Conservation (phyloP, 2,888 invertebrate species). For the Polymixis flavicincta region DNA sequence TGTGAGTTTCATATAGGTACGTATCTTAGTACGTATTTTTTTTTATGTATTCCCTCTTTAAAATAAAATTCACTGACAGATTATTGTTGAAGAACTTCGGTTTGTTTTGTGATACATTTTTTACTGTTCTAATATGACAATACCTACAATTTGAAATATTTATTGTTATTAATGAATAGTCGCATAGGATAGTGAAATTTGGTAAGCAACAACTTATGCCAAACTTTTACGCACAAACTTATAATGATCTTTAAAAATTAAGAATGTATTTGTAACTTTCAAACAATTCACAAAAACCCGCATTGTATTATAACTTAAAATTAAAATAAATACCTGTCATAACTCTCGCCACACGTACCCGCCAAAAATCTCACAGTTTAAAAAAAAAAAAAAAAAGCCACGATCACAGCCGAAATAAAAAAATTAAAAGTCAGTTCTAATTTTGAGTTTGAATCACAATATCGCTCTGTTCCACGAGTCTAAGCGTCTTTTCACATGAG, state of each 20-base stretch:
- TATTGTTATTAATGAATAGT: neutral
- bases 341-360: constrained; percentile 60
- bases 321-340: constrained; percentile 68
- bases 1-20: neutral
- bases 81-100: neutral
- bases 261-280: neutral
- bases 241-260: neutral
- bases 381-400: constrained; percentile 58
- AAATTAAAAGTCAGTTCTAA: constrained; percentile 54
- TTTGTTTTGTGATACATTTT: neutral
- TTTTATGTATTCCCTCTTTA: neutral
- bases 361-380: constrained; percentile 49
- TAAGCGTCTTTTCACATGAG: constrained; percentile 70
- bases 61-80: neutral
- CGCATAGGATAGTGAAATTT: neutral
- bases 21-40: neutral
- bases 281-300: neutral
- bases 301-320: constrained; percentile 1
- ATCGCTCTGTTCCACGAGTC: constrained; percentile 52
- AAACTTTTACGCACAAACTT: neutral
- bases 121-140: neutral
- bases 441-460: constrained; percentile 63
- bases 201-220: neutral
- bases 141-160: neutral
- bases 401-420: constrained; percentile 54